Evolutionary conservation across 1,140 invertebrate genomes (phyloP), one percentile per base, ranked within the genome.

Genomic region (Cataglyphis hispanica): DNA sequence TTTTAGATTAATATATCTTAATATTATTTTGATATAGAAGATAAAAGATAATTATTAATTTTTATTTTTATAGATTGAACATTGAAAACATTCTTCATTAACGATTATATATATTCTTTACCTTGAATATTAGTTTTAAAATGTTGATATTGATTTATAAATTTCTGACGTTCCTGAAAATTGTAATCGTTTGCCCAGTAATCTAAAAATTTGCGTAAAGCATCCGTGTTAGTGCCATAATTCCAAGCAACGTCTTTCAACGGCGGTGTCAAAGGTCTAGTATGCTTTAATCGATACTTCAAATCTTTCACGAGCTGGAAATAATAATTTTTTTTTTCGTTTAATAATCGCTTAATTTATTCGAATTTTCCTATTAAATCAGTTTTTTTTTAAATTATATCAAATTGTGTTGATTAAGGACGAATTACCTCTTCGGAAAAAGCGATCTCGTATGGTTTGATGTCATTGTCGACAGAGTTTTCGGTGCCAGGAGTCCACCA

Each of bases 91-190:
- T 43, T 63, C 4, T 63, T 2, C 34, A 46, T 64, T 19, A 13
- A 31, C 8, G 2, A 53, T 37, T n/a, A 2, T 25, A 67, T 43
- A 43, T 13, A 40, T 58, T 43, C 22, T 37, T 46, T 34, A 77
- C 75, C 75, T 64, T 77, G 75, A 1, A 77, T 53, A 43, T 77
- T 77, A 2, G 75, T 77, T 40, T 69, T 53, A 70, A 70, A 81
- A 22, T 81, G 77, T 1, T 31, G 4, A 70, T 81, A 70, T n/a
- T 70, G 77, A 56, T 81, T 81, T 27, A 81, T 37, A 1, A 37
- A 70, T 19, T 53, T 63, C 6, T 70, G 43, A 43, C 77, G 77
- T 40, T 67, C 43, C 8, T 56, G 8, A 0, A 81, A 81, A 37
- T 70, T 53, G 13, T 81, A 81, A 19, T 56, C 16, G 0, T 81